Evolutionary conservation across 2,113 vertebrate species (phyloP).

Genomic region (Vidua chalybeata): DNA sequence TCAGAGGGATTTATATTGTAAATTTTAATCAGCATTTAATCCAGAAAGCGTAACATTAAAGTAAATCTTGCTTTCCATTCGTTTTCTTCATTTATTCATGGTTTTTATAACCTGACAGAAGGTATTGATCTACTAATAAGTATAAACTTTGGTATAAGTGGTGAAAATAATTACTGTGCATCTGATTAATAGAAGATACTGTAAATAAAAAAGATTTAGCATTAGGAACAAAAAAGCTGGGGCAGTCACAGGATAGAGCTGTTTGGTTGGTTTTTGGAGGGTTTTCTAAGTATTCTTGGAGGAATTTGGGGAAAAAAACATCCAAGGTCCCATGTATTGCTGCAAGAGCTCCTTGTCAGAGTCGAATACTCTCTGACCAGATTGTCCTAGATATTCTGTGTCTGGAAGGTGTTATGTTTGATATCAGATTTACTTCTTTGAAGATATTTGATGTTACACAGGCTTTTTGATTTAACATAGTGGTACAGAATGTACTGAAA

Average conservation of each 20-base stretch:
- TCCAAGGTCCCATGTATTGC: not conserved
- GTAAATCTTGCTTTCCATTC: not conserved
- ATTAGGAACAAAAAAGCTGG: not conserved
- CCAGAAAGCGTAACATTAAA: not conserved
- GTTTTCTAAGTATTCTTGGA: not conserved
- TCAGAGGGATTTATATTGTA: constrained; percentile 39
- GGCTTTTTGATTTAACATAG: not conserved
- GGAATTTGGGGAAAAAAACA: not conserved
- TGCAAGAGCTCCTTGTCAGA: not conserved
- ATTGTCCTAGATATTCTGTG: not conserved
- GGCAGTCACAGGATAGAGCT: not conserved
- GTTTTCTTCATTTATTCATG: not conserved
- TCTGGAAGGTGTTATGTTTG: not conserved
- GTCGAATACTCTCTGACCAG: not conserved
- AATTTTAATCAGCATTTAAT: constrained; percentile 36
- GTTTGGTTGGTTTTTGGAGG: not conserved
- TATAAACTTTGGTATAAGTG: not conserved
- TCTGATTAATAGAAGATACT: not conserved
- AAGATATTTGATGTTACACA: not conserved
- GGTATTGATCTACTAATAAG: not conserved
- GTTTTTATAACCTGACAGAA: not conserved
- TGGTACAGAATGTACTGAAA: not conserved
- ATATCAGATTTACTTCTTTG: not conserved
- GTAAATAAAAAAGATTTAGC: not conserved
- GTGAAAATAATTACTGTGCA: not conserved